These are phyloP conservation scores for Agrypnus murinus DNA, from an alignment of 2,888 invertebrate genomes.

Conservation along the genomic window DNA sequence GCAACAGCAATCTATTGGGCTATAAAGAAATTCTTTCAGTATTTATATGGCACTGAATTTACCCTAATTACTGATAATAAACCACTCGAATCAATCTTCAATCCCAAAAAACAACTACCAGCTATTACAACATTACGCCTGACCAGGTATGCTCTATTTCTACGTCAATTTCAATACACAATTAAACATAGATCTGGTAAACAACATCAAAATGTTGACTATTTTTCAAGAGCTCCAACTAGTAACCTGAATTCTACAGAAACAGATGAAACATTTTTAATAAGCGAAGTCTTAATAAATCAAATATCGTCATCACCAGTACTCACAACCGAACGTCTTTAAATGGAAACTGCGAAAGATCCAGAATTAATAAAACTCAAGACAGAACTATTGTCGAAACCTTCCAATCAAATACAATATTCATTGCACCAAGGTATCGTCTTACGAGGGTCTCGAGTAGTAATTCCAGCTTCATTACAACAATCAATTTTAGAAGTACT, in stretches of 20 bases:
- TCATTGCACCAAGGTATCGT: not conserved
- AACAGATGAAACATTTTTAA: not conserved
- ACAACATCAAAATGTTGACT: constrained; percentile 15
- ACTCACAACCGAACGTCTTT: not conserved
- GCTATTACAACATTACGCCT: not conserved
- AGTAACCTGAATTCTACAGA: not conserved
- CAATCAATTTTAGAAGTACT: not conserved
- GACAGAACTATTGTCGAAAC: not conserved
- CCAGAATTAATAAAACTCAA: not conserved
- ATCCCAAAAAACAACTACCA: not conserved
- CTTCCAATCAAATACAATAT: not conserved
- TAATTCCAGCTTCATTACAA: not conserved
- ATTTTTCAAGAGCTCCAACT: not conserved
- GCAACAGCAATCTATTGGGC: constrained; percentile 19
- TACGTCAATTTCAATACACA: not conserved
- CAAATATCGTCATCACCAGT: not conserved
- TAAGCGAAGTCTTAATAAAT: not conserved
- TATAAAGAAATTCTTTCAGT: constrained; percentile 36
- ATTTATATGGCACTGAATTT: constrained; percentile 39
- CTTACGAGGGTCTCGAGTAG: not conserved
- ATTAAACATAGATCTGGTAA: constrained; percentile 2
- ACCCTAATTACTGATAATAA: constrained; percentile 41
- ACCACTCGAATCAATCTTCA: constrained; percentile 39
- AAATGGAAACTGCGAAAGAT: not conserved
- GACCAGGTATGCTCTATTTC: constrained; percentile 6